These are phyloP conservation scores for Eledona agricola DNA, from an alignment of 2,888 invertebrate species.

Conservation along the genomic window DNA sequence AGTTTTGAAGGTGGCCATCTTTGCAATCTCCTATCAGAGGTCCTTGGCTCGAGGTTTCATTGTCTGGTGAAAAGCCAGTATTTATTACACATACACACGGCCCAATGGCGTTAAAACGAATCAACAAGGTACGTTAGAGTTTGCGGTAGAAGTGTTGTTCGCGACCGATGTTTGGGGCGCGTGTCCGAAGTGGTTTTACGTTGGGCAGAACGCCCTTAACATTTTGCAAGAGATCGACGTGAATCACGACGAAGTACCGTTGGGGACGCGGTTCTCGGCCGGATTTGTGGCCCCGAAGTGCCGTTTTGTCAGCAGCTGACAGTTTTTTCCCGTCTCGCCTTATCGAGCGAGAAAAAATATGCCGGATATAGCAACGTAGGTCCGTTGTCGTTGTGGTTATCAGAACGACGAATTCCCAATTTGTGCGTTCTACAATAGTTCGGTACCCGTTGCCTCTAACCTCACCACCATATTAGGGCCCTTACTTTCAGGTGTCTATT, in stretches of 20 bases:
- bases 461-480: slow-evolving; percentile 60
- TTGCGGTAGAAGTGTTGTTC: slow-evolving; percentile 46
- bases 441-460: slow-evolving; percentile 51
- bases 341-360: slow-evolving; percentile 47
- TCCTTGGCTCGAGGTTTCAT: slow-evolving; percentile 85
- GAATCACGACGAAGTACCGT: slow-evolving; percentile 70
- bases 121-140: slow-evolving; percentile 86
- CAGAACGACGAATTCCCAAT: too few species aligned
- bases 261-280: slow-evolving; percentile 6
- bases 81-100: slow-evolving; percentile 73
- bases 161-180: slow-evolving; percentile 43
- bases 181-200: slow-evolving; percentile 46
- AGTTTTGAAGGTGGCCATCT: slow-evolving; percentile 85
- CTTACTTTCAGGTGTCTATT: slow-evolving; percentile 56
- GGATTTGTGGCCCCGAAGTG: slow-evolving; percentile 26
- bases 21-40: slow-evolving; percentile 86
- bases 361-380: slow-evolving; percentile 64
- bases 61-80: slow-evolving; percentile 82
- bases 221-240: slow-evolving; percentile 72
- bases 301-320: slow-evolving; percentile 34
- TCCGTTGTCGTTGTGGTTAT: slow-evolving; percentile 6
- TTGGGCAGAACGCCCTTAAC: slow-evolving; percentile 66
- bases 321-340: slow-evolving; percentile 31
- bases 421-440: too few species aligned
- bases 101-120: slow-evolving; percentile 96